Evolutionary conservation across 2,113 vertebrate genomes (phyloP), one percentile per base, ranked within the genome.

Genomic region (Meleagris gallopavo): DNA sequence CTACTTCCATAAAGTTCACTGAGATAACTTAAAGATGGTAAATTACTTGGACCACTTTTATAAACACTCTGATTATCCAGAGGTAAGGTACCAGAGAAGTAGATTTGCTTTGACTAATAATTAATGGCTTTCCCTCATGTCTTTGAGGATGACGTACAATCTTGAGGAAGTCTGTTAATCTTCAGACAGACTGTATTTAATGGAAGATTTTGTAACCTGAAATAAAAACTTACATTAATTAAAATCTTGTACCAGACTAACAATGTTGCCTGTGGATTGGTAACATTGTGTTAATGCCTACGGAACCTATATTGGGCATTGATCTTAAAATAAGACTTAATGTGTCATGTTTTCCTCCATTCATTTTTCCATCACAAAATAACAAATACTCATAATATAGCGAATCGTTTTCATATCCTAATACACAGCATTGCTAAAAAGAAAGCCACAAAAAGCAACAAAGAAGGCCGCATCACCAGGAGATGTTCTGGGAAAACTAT

Each of bases 321-420:
- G 46, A 74, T 71, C 20, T 58, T 84, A 75, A 88, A 78, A 60
- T 36, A 70, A 29, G 21, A 22, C 22, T 75, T 81, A 45, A 10
- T 57, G 57, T 34, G 4, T 58, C 43, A 14, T 50, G 43, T 81
- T 84, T 80, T 71, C 11, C 46, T 78, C 34, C n/a, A 36, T 52
- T 71, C 3, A 30, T 83, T 70, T 69, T 94, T 86, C 65, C n/a
- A 66, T 66, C 61, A 65, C 16, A 61, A 36, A 34, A 46, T 41
- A 72, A 43, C 78, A 70, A 93, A 79, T 79, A 52, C 17, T 65
- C 57, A 67, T 16, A 61, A 36, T 36, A 38, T 34, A 71, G 46
- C 78, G 66, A 93, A 75, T 79, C 52, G 19, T 95, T 90, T 84
- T 83, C 50, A 12, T 86, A 32, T 50, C 45, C 8, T 92, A 75